Evolutionary conservation across 2,888 invertebrate genomes (phyloP), one percentile per base, ranked within the genome.

Genomic region (Iselma pallidipennis): DNA sequence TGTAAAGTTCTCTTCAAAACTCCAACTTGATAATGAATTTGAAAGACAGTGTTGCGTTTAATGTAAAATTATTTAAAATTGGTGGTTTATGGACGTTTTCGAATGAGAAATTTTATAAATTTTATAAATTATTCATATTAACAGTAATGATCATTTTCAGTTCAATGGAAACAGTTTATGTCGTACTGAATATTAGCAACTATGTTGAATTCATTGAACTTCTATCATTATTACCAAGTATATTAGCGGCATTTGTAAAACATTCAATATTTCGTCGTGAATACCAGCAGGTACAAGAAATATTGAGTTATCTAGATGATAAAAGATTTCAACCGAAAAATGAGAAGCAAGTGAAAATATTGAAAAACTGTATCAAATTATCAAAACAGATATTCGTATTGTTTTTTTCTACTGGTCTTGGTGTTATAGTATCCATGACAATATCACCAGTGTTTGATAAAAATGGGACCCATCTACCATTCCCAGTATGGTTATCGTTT

Each of bases 301-400:
- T 33, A 4, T 26, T 59, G 37, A 9, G 49, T 16, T 55, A 54
- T 59, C 49, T 59, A 25, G 9, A 49, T 6, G 29, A 59, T 23
- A 6, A 9, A 19, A 19, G 55, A 21, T 59, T 59, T 33, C 59
- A 59, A 54, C 37, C 50, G 2, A 54, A 37, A 14, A 55, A 26
- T 5, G 19, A 12, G 9, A 6, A 42, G 14, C 50, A 59, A 26
- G 31, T 5, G 12, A 37, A 42, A 37, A 59, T 59, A n/a, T 10
- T 54, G 1, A 16, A 26, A 23, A 45, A 55, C 28, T 31, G 55
- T 9, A 28, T 59, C 10, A 9, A 16, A 14, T 9, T 28, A 19
- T 59, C 55, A n/a, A 59, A 31, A 55, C 33, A 14, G 4, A 50
- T 50, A 10, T 59, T 59, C 19, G 28, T 42, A 16, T 59, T 55